Conservation (phyloP, 2,797 vertebrate genomes). For the Ptychadena robeensis region DNA sequence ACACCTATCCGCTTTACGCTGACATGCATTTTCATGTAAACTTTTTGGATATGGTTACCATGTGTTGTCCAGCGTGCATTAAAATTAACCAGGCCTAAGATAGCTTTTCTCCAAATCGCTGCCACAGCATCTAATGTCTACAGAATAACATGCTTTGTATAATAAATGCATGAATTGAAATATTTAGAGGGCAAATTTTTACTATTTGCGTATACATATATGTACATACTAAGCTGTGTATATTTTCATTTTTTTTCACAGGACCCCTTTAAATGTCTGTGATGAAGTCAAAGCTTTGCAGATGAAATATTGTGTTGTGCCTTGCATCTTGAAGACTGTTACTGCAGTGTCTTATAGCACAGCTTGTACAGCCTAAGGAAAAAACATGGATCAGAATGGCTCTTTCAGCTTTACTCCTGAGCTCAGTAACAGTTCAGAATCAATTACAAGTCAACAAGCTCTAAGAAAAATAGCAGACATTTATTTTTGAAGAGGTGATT, state of each 20-base stretch:
- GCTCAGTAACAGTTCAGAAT: constrained; percentile 28
- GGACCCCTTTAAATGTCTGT: background rate
- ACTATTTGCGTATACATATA: no score
- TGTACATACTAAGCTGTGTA: background rate
- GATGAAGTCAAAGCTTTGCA: background rate
- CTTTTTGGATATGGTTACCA: no score
- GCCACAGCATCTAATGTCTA: no score
- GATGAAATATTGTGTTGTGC: constrained; percentile 3
- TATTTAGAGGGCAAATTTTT: no score
- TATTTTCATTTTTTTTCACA: background rate
- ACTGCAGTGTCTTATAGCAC: constrained; percentile 25
- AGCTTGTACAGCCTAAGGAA: constrained; percentile 33
- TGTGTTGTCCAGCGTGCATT: no score
- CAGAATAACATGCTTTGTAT: no score
- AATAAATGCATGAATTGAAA: no score
- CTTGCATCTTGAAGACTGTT: background rate
- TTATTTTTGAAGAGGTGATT: constrained; percentile 56
- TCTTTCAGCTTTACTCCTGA: constrained; percentile 25
- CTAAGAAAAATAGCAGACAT: constrained; percentile 41
- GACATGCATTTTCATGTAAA: no score
- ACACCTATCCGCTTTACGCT: no score
- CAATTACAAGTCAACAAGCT: constrained; percentile 5
- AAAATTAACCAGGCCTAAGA: no score
- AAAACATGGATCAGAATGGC: background rate
- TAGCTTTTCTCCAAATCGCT: no score